phyloP scores from a whole-genome alignment of 2,113 vertebrate genomes.

The Bubo bubo region DNA sequence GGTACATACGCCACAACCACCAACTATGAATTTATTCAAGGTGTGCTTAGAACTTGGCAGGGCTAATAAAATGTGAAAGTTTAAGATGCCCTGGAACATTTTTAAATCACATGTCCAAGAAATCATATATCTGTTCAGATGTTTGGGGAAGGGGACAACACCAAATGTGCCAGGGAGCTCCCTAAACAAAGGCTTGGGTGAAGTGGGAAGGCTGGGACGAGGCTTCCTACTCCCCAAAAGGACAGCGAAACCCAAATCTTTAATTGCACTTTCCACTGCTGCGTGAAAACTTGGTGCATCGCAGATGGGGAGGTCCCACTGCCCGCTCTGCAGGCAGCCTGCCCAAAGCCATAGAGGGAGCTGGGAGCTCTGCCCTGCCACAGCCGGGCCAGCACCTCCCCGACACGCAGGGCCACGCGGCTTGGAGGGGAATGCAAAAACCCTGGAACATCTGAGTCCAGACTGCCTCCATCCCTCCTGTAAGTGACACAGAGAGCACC shows the following conservation, averaged over 20 bases:
- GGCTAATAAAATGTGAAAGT: background rate
- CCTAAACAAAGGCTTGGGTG: background rate
- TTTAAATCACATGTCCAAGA: background rate
- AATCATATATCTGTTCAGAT: background rate
- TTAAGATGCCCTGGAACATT: slow-evolving; percentile 36
- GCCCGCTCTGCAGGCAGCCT: background rate
- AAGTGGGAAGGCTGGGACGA: background rate
- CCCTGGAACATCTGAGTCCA: background rate
- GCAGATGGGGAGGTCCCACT: background rate
- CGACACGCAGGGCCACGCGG: fast-evolving
- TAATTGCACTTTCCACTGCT: background rate
- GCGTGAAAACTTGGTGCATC: background rate
- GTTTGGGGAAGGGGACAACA: background rate
- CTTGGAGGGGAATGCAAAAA: background rate
- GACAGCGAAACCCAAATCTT: background rate
- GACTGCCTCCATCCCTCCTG: background rate
- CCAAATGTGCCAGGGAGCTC: background rate
- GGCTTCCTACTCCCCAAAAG: background rate
- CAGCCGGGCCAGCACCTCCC: background rate
- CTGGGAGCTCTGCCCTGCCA: background rate
- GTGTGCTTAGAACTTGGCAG: slow-evolving; percentile 31
- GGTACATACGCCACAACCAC: slow-evolving; percentile 30
- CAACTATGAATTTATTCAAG: slow-evolving; percentile 52
- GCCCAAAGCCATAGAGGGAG: background rate
- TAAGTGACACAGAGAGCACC: background rate